phyloP scores from a whole-genome alignment of 2,797 vertebrate genomes.

The Diplodus sargus region DNA sequence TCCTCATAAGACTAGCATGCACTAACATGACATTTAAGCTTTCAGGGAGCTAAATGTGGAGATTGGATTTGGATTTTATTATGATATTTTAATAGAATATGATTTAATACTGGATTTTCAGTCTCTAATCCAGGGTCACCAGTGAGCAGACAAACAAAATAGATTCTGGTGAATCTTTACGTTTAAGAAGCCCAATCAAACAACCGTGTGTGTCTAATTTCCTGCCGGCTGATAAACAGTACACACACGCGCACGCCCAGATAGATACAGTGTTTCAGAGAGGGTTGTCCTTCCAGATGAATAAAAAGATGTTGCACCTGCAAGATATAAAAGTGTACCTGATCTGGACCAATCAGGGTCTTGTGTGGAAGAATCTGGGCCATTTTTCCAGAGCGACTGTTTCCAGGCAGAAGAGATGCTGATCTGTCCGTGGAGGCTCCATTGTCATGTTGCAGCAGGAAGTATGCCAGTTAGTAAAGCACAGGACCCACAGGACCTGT shows the following conservation, averaged over 20 bases:
- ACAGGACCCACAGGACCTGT: slow-evolving; percentile 56
- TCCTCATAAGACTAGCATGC: no score
- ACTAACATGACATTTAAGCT: no score
- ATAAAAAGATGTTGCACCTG: slow-evolving; percentile 61
- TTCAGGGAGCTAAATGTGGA: no score
- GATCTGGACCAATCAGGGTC: slow-evolving; percentile 64
- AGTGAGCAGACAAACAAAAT: not conserved
- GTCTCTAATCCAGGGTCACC: not conserved
- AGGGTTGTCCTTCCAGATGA: slow-evolving; percentile 28
- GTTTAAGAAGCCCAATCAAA: slow-evolving; percentile 8
- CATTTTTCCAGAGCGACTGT: slow-evolving; percentile 68
- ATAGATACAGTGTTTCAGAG: slow-evolving; percentile 17
- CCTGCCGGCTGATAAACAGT: not conserved
- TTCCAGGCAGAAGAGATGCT: slow-evolving; percentile 68
- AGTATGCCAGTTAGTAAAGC: slow-evolving; percentile 62
- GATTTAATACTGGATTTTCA: not conserved
- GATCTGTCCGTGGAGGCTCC: slow-evolving; percentile 58
- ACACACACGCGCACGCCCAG: not conserved
- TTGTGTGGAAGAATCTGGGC: slow-evolving; percentile 64
- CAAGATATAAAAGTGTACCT: slow-evolving; percentile 44
- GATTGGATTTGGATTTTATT: no score
- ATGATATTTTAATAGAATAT: no score
- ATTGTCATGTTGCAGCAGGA: slow-evolving; percentile 66
- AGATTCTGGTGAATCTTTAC: not conserved
- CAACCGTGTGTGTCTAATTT: slow-evolving; percentile 19